Evolutionary conservation across 2,797 vertebrate genomes (phyloP), one percentile per base, ranked within the genome.

Genomic region (Sandelia bainsii): DNA sequence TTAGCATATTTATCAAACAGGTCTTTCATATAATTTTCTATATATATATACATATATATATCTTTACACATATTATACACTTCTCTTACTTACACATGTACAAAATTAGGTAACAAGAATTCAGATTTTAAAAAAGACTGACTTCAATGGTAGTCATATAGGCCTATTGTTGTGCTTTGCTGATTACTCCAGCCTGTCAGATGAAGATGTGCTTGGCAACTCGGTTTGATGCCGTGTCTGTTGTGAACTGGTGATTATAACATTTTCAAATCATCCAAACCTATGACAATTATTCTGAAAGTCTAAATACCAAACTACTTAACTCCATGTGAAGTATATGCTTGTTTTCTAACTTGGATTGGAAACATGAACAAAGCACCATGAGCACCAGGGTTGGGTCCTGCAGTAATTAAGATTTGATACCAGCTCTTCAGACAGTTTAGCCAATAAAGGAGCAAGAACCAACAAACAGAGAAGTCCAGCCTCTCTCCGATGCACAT

Each of bases 1-100:
- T 94, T 88, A 92, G 88, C 89, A 91, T 92, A 93, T 89, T 94
- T 91, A 93, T 94, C 91, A 95, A 94, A 94, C 90, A 72, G 57
- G 46, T 84, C 46, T 93, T 88, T 92, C 86, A 94, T 94, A 94
- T 92, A 95, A 92, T 94, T 87, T 90, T 93, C 87, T 94, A 90
- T 94, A 86, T 94, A 90, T 83, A 92, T 85, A 90, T 90, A 86
- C 90, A 83, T 93, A 90, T 83, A 92, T 85, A 90, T 90, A 87
- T 93, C 90, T 92, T 88, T 92, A 86, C 89, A 93, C 83, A 93
- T 90, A 93, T 89, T 81, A 93, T 93, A 95, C 93, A 94, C 62
- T 77, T 91, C 62, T 84, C 62, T 93, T 94, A 93, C 89, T 94
- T 91, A 93, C 91, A 94, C 87, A 93, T 94, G 89, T 94, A 94